Percentiles rank a stretch among this genome's conserved stretches.
Evolutionary conservation across 2,113 vertebrate genomes (phyloP).

Genomic region (Uropsilus gracilis): DNA sequence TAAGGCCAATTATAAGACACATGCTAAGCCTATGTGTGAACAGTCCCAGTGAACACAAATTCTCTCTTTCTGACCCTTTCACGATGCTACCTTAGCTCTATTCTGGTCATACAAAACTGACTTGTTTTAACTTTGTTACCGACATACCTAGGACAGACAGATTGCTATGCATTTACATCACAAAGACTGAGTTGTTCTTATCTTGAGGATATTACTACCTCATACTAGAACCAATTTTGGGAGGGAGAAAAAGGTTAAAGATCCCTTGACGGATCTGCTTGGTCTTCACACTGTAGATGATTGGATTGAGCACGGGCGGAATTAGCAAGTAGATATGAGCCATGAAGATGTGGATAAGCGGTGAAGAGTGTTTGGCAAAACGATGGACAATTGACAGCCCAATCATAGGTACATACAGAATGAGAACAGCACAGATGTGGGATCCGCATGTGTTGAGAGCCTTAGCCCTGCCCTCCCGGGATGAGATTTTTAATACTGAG

Average conservation of each 20-base stretch:
- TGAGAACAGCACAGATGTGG: no score
- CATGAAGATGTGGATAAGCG: no score
- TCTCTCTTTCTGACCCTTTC: background rate
- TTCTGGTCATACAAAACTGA: background rate
- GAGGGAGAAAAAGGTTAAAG: background rate
- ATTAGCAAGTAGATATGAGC: slow-evolving; percentile 53
- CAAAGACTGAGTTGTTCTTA: background rate
- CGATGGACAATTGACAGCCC: no score
- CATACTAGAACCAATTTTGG: background rate
- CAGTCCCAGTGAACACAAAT: background rate
- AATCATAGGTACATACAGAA: no score
- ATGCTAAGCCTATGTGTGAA: background rate
- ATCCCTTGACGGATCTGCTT: slow-evolving; percentile 56
- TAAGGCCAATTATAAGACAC: background rate
- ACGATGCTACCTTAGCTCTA: no score
- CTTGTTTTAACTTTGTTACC: background rate
- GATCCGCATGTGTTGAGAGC: slow-evolving; percentile 64
- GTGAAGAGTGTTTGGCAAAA: no score
- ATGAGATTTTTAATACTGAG: slow-evolving; percentile 44
- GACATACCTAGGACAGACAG: background rate
- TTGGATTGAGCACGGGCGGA: slow-evolving; percentile 61
- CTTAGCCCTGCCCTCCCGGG: slow-evolving; percentile 43
- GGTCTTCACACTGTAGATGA: no score
- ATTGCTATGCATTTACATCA: background rate
- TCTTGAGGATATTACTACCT: background rate